phyloP scores from a whole-genome alignment of 2,797 vertebrate genomes.

The Echeneis naucrates region DNA sequence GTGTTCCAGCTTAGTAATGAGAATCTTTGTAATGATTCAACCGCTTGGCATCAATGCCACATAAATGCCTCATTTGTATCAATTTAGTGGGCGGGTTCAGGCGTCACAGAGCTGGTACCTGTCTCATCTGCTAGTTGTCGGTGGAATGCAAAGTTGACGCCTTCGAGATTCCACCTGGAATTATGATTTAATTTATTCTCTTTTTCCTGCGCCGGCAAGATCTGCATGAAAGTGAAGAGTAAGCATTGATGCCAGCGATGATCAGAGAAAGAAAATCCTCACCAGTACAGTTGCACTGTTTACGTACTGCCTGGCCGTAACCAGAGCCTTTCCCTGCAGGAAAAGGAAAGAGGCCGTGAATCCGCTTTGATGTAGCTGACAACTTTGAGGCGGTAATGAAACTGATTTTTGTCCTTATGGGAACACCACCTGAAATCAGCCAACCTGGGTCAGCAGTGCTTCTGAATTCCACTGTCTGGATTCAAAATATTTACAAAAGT shows the following conservation, averaged over 20 bases:
- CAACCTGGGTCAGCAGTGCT: conserved; percentile 16
- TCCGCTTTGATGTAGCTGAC: conserved; percentile 63
- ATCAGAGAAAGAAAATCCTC: conserved; percentile 57
- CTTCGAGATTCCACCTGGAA: conserved; percentile 53
- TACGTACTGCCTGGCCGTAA: conserved; percentile 44
- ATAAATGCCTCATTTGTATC: conserved; percentile 72
- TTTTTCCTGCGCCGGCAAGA: conserved; percentile 58
- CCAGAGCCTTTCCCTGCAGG: conserved; percentile 43
- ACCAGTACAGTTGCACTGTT: conserved; percentile 34
- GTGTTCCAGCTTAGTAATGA: conserved; percentile 31
- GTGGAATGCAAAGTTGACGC: conserved; percentile 50
- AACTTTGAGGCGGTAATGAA: conserved; percentile 51
- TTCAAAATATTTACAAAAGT: conserved; percentile 34
- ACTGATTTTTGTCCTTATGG: conserved; percentile 48
- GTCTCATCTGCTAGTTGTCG: conserved; percentile 54
- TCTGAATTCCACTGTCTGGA: conserved; percentile 38
- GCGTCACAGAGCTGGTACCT: conserved; percentile 35
- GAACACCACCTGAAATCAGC: conserved; percentile 50
- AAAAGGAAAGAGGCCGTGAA: conserved; percentile 28
- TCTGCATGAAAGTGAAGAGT: conserved; percentile 46
- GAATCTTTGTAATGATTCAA: conserved; percentile 55
- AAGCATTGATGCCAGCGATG: conserved; percentile 37
- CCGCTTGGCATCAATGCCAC: conserved; percentile 47
- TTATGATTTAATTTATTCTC: conserved; percentile 70
- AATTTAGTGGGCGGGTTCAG: conserved; percentile 59